These are phyloP conservation scores for Macquaria ambigua DNA, from an alignment of 2,113 vertebrate genomes.

Conservation along the genomic window DNA sequence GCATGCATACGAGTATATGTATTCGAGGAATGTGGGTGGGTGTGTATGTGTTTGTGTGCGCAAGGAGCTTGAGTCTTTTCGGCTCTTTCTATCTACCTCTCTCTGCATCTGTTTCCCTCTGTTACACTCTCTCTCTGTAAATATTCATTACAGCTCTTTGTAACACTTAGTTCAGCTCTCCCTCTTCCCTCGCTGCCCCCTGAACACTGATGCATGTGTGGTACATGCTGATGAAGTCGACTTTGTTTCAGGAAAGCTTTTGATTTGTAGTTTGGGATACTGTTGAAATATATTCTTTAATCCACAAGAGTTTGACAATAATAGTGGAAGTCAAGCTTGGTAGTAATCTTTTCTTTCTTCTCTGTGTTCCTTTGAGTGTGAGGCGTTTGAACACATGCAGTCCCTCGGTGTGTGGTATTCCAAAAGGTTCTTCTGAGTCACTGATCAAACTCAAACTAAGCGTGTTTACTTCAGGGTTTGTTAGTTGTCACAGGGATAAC, in stretches of 20 bases:
- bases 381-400: not conserved
- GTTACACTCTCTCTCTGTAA: constrained; percentile 37
- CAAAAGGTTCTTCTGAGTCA: constrained; percentile 32
- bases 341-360: not conserved
- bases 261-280: constrained; percentile 14
- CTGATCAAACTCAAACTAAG: constrained; percentile 38
- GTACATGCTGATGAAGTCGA: constrained; percentile 44
- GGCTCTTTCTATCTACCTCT: constrained; percentile 15
- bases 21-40: not conserved
- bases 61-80: not conserved
- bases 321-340: constrained; percentile 7
- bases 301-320: not conserved
- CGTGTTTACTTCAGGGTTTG: constrained; percentile 22
- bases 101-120: constrained; percentile 17
- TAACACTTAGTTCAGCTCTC: constrained; percentile 54
- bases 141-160: constrained; percentile 56
- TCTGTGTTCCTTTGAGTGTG: not conserved
- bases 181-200: constrained; percentile 2
- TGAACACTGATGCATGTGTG: constrained; percentile 13
- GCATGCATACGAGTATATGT: constrained; percentile 2
- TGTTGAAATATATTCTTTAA: constrained; percentile 28
- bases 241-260: constrained; percentile 28
- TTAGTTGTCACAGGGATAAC: constrained; percentile 11
- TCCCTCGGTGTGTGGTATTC: not conserved
- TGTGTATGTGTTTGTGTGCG: not conserved